Base-by-base conservation (phyloP, 2,888 invertebrate species). In the Mythimna ferrago region DNA sequence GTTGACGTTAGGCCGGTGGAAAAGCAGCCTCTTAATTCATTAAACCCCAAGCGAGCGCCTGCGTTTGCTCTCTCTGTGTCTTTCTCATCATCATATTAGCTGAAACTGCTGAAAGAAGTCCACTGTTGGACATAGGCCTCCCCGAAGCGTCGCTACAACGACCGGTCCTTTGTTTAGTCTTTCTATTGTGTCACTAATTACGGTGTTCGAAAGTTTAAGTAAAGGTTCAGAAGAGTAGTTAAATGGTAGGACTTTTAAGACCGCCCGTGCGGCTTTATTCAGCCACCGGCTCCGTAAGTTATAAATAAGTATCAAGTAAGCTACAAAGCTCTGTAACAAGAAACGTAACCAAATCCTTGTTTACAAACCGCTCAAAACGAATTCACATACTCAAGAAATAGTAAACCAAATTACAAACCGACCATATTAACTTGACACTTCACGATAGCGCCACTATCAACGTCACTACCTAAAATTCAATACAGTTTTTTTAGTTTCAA, bases 291-390 rank as follows among this genome's bases (percentile, higher is more conserved):
- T 16, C 62, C 3, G 9, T 44, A 48, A 58, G 16, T 44, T n/a
- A 10, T 38, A 58, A 67, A 35, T 51, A 72, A 48, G 48, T 56
- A n/a, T 35, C 41, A 63, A 11, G n/a, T 38, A 66, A 56, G 44
- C 19, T n/a, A n/a, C 35, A 54, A 57, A 32, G 44, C 9, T 32
- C 11, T n/a, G 2, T 63, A 48, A 41, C 38, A 68, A 67, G 65
- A 71, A 77, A 38, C 5, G 67, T 19, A 64, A 82, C 56, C 53
- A 53, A 44, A 78, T 26, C 61, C 53, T 48, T 82, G n/a, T 78
- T 66, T 73, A 41, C 66, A 41, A 48, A 60, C 61, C 21, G 14
- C 38, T 48, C 48, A 54, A 58, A 67, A 72, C 38, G 11, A 82
- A 73, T 63, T 65, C 62, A 56, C 65, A 44, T 72, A 53, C 68